Base-by-base conservation (phyloP, 2,888 invertebrate genomes). In the Chloroclystis v-ata region DNA sequence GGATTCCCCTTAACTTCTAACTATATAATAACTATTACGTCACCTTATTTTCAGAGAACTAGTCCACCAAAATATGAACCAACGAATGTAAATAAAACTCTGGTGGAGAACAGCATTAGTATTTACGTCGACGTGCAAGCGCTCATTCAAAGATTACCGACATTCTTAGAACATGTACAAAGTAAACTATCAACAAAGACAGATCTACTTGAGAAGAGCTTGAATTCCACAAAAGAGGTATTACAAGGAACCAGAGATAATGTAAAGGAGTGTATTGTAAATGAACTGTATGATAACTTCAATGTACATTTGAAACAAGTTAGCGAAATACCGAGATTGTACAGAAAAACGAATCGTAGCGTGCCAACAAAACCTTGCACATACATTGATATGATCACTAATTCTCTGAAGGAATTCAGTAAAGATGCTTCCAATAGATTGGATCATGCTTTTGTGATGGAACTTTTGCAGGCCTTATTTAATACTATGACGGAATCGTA, bases 311-410 rank as follows among this genome's bases (percentile, higher is more conserved):
- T 95, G 59, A 92, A 93, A 54, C 94, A 94, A 89, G 97, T 98
- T 3, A 94, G 92, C 60, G 97, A 98, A 73, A 95, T 99, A 77
- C 99, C 99, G 1, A 90, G 98, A 53, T 84, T 98, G 45, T 98
- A 96, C 75, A 89, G 97, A 43, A 93, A 97, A 75, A 98, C 98
- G 0, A 98, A 98, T 74, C 90, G 96, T 54, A 96, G 94, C 59
- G 89, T 93, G 16, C 97, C 97, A 0, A 92, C 91, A 1, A 93
- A 93, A 63, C 91, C 94, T 26, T 96, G 96, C 54, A 77, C 89
- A 11, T 98, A 97, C 69, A 92, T 95, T n/a, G 91, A 91, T 29
- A 88, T 90, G 47, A 89, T 93, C 59, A 65, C 92, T 0, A 89
- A 86, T 49, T 90, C 91, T 1, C 80, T 95, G 39, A 75, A 79